Conservation (phyloP, 2,888 invertebrate species). For the Xylocampa areola region DNA sequence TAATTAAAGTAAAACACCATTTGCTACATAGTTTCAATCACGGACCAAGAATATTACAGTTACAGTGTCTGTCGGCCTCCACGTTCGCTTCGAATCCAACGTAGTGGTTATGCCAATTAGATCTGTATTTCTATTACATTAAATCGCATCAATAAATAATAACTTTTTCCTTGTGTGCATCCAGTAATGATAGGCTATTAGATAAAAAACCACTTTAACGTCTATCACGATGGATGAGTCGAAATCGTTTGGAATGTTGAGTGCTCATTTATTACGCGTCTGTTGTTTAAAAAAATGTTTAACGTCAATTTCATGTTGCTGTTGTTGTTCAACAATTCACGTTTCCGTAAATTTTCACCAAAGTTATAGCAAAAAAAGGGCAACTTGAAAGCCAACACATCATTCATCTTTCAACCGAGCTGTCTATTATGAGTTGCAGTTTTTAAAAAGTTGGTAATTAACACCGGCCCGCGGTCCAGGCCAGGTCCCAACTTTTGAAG, state of each 20-base stretch:
- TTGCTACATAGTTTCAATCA: conserved; percentile 47
- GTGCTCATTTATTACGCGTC: conserved; percentile 44
- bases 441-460: conserved; percentile 88
- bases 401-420: conserved; percentile 86
- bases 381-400: conserved; percentile 78
- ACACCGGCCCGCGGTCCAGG: conserved; percentile 79
- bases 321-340: conserved; percentile 65
- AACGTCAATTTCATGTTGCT: conserved; percentile 72
- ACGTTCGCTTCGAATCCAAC: conserved; percentile 16
- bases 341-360: conserved; percentile 62
- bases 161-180: conserved; percentile 34
- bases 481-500: conserved; percentile 83
- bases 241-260: conserved; percentile 39
- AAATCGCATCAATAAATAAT: conserved; percentile 36
- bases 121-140: conserved; percentile 42
- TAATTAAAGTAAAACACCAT: conserved; percentile 52
- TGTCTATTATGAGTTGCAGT: conserved; percentile 89
- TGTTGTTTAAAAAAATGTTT: conserved; percentile 50
- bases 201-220: conserved; percentile 34
- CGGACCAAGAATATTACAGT: conserved; percentile 40
- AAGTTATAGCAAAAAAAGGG: conserved; percentile 68
- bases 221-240: conserved; percentile 35
- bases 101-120: conserved; percentile 36
- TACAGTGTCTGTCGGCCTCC: conserved; percentile 20
- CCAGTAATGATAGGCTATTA: conserved; percentile 41